A percentile compares a stretch with the other conserved stretches of the same genome.
Conservation (phyloP, 1,140 invertebrate genomes). For the Hermatobates lingyangjiaoensis region DNA sequence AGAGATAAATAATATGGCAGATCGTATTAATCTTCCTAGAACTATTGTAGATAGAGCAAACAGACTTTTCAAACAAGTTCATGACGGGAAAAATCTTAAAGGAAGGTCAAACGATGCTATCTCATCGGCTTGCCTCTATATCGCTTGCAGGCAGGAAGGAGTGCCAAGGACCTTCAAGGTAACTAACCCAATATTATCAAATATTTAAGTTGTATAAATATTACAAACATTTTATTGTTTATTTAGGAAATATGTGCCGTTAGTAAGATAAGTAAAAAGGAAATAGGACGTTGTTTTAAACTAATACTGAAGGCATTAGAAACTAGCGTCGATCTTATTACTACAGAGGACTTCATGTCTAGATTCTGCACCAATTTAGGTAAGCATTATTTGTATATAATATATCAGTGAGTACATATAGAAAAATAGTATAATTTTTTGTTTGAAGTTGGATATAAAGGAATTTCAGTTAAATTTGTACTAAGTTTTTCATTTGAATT, state of each 20-base stretch:
- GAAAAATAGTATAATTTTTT: not conserved
- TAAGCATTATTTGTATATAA: slow-evolving; percentile 6
- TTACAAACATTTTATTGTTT: not conserved
- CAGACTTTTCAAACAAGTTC: slow-evolving; percentile 92
- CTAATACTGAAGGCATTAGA: slow-evolving; percentile 79
- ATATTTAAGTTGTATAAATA: not conserved
- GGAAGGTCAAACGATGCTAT: slow-evolving; percentile 85
- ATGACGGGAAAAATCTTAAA: slow-evolving; percentile 91
- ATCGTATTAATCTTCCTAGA: slow-evolving; percentile 89
- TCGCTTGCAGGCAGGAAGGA: slow-evolving; percentile 94
- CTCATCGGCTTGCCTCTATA: slow-evolving; percentile 95
- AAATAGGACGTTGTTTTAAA: slow-evolving; percentile 95
- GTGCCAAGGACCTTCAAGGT: slow-evolving; percentile 95
- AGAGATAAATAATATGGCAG: slow-evolving; percentile 94
- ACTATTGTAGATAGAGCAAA: slow-evolving; percentile 90
- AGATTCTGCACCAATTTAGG: slow-evolving; percentile 71
- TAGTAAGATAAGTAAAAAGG: slow-evolving; percentile 97
- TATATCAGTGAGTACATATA: not conserved
- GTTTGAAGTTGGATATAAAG: not conserved
- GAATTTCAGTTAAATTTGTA: not conserved
- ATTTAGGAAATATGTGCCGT: slow-evolving; percentile 85
- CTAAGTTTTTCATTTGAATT: not conserved
- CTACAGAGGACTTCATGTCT: slow-evolving; percentile 96
- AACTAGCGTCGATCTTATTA: slow-evolving; percentile 94
- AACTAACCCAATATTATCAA: slow-evolving; percentile 5